Evolutionary conservation across 2,797 vertebrate species (phyloP).

Genomic region (Somateria mollissima): DNA sequence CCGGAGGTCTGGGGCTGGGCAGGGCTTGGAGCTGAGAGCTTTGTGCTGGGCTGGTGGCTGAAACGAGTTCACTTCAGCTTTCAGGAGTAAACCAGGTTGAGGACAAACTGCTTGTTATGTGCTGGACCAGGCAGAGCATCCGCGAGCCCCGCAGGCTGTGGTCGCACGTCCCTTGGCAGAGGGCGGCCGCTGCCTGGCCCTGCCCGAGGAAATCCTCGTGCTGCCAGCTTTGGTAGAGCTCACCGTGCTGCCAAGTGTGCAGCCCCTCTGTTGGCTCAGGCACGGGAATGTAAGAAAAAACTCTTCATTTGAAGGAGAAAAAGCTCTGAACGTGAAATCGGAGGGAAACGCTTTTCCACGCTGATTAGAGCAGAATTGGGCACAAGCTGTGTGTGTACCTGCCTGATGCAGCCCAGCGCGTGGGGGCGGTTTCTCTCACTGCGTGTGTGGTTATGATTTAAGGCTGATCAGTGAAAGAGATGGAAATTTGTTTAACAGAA

Average conservation of each 20-base stretch:
- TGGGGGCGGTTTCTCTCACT: neutral
- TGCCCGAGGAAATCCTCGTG: rapidly evolving
- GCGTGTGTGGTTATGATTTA: neutral
- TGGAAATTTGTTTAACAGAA: neutral
- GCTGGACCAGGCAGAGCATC: neutral
- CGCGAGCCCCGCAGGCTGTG: rapidly evolving
- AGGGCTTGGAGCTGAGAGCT: too few species aligned
- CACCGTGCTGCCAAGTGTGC: rapidly evolving
- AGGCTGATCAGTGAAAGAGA: neutral
- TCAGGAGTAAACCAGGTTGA: neutral
- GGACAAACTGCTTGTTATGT: neutral
- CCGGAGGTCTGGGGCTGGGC: too few species aligned
- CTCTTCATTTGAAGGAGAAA: neutral
- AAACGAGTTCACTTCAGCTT: rapidly evolving
- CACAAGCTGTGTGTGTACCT: neutral
- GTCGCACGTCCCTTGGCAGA: rapidly evolving
- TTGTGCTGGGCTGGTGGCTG: neutral
- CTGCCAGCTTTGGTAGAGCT: neutral
- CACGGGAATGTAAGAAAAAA: neutral
- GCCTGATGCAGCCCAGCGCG: neutral
- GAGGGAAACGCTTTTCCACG: rapidly evolving
- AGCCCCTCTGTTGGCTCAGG: neutral
- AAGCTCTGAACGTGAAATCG: too few species aligned
- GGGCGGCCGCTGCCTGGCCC: neutral
- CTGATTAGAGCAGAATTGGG: neutral